Evolutionary conservation across 2,113 vertebrate species (phyloP).

Genomic region (Scomber japonicus): DNA sequence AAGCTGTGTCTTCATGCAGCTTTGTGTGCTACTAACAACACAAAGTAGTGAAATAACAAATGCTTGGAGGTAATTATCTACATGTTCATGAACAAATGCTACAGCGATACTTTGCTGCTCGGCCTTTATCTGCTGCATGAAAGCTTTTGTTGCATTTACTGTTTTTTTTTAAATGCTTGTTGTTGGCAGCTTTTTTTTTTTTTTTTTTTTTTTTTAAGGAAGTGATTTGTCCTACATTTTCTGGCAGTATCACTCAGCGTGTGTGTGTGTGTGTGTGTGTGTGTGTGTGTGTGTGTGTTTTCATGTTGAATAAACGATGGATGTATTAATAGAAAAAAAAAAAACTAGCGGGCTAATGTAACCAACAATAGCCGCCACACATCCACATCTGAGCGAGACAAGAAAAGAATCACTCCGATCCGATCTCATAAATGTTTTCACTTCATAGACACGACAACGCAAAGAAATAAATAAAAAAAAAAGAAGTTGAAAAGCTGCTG

Average conservation of each 20-base stretch:
- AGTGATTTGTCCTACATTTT: slow-evolving; percentile 66
- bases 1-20: neutral
- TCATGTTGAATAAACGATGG: slow-evolving; percentile 60
- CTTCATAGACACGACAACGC: slow-evolving; percentile 1
- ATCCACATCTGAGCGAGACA: neutral
- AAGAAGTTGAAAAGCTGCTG: neutral
- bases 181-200: slow-evolving; percentile 19
- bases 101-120: neutral
- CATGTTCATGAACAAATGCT: neutral
- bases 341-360: slow-evolving; percentile 4
- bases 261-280: neutral
- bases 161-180: slow-evolving; percentile 25
- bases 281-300: too few species aligned
- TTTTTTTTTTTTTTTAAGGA: slow-evolving; percentile 33
- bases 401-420: too few species aligned
- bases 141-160: slow-evolving; percentile 21
- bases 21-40: neutral
- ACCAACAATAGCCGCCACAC: neutral
- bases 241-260: slow-evolving; percentile 12
- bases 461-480: neutral
- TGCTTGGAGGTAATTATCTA: neutral
- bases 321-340: slow-evolving; percentile 65
- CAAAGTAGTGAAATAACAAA: neutral
- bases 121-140: slow-evolving; percentile 16
- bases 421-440: slow-evolving; percentile 5